Evolutionary conservation across 2,113 vertebrate genomes (phyloP).

Genomic region (Myotis brandtii): DNA sequence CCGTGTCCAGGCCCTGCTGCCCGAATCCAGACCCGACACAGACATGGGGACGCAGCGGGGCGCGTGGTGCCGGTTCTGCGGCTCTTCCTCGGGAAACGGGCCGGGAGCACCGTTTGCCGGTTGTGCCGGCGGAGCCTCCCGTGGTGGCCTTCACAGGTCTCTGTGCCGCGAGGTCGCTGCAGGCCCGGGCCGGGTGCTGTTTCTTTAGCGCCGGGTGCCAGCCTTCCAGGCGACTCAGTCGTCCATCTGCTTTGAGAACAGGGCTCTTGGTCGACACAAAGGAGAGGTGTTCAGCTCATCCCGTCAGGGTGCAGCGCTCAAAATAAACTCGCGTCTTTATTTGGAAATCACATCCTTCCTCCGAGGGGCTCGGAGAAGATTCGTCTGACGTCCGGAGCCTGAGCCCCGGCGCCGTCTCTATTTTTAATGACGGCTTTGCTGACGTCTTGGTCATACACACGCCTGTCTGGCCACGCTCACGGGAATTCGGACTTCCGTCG

Average conservation of each 20-base stretch:
- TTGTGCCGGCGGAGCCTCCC: background rate
- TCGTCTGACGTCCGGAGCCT: slow-evolving; percentile 67
- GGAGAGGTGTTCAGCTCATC: slow-evolving; percentile 68
- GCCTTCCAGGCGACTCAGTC: slow-evolving; percentile 67
- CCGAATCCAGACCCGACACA: slow-evolving; percentile 68
- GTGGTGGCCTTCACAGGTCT: slow-evolving; percentile 35
- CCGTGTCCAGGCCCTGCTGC: slow-evolving; percentile 75
- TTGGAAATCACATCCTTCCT: slow-evolving; percentile 84
- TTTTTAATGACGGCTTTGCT: slow-evolving; percentile 53
- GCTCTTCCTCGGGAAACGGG: slow-evolving; percentile 80
- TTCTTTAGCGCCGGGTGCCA: slow-evolving; percentile 71
- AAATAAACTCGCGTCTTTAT: slow-evolving; percentile 83
- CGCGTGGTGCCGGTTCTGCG: slow-evolving; percentile 71
- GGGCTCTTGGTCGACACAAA: slow-evolving; percentile 65
- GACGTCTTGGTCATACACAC: slow-evolving; percentile 51
- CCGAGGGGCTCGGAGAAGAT: slow-evolving; percentile 80
- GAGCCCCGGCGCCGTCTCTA: slow-evolving; percentile 66
- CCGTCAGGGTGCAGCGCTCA: slow-evolving; percentile 75
- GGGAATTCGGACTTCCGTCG: slow-evolving; percentile 70
- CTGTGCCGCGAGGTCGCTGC: slow-evolving; percentile 67
- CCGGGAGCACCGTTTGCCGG: slow-evolving; percentile 42
- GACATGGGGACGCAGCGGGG: slow-evolving; percentile 62
- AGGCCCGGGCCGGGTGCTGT: slow-evolving; percentile 73
- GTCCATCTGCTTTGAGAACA: slow-evolving; percentile 1
- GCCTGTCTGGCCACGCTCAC: slow-evolving; percentile 71